phyloP scores from a whole-genome alignment of 2,888 invertebrate species.

The Cerceris rybyensis region DNA sequence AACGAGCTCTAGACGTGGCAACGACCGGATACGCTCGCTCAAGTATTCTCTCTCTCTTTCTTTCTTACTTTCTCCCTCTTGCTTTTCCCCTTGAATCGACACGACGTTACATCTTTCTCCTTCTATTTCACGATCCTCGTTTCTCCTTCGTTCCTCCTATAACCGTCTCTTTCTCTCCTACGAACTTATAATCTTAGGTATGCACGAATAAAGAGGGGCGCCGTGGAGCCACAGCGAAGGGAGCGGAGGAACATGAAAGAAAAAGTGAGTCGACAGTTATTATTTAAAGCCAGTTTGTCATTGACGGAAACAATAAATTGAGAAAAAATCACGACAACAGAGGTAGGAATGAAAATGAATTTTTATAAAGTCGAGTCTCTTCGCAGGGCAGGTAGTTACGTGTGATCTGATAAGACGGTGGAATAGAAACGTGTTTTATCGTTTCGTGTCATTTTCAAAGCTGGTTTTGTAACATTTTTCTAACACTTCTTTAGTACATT shows the following conservation, averaged over 20 bases:
- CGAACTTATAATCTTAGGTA: slow-evolving; percentile 52
- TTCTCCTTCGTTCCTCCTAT: slow-evolving; percentile 12
- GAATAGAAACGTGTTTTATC: neutral
- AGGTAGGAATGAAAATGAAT: slow-evolving; percentile 1
- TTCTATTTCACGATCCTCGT: slow-evolving; percentile 11
- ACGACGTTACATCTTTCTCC: slow-evolving; percentile 7
- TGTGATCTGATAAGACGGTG: slow-evolving; percentile 20
- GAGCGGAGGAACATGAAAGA: slow-evolving; percentile 11
- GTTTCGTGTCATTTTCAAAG: neutral
- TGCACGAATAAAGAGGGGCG: slow-evolving; percentile 53
- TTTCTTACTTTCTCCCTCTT: slow-evolving; percentile 34
- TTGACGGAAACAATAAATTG: slow-evolving; percentile 59
- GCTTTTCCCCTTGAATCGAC: neutral
- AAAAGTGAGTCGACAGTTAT: slow-evolving; percentile 60
- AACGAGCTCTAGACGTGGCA: slow-evolving; percentile 79
- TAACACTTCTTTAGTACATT: too few species aligned
- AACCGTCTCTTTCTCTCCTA: slow-evolving; percentile 12
- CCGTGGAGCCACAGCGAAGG: slow-evolving; percentile 16
- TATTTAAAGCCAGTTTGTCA: slow-evolving; percentile 73
- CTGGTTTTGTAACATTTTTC: too few species aligned
- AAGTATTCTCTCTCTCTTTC: slow-evolving; percentile 52
- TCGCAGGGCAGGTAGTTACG: slow-evolving; percentile 26
- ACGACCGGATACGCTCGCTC: slow-evolving; percentile 80
- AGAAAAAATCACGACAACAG: slow-evolving; percentile 44
- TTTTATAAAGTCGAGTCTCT: slow-evolving; percentile 9